Evolutionary conservation across 2,797 vertebrate genomes (phyloP), one percentile per base, ranked within the genome.

Genomic region (Tenualosa ilisha): DNA sequence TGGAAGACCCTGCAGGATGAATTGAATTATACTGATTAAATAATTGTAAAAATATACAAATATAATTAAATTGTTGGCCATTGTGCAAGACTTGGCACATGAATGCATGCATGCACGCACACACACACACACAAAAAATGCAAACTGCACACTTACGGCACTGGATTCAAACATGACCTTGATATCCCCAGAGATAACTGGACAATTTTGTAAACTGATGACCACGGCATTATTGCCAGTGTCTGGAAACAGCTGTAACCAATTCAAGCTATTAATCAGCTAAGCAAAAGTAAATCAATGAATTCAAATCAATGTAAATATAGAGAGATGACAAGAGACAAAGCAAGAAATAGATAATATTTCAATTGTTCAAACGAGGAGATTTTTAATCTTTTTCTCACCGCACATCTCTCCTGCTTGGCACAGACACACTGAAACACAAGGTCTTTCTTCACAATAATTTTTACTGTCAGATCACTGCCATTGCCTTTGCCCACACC

Each of bases 121-220:
- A 31, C 46, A 46, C 46, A 46, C 3, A 46, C 46, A 51, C 11
- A 51, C 11, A 12, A 7, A 82, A 81, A 83, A 83, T 8, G 17
- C 49, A 20, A n/a, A 83, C 7, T 40, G 12, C n/a, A 46, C 86
- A 97, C 98, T 98, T 91, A 99, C 98, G 49, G 96, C 94, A 85
- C 65, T 94, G 0, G 96, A 98, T 81, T 97, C 95, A 94, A 99
- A 99, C 94, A 96, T 95, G 93, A 99, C 92, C 93, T 99, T 99
- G 50, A 99, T 96, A 68, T 99, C 98, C 0, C 97, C 96, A 15
- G 93, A 94, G 54, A 99, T 91, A 50, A 94, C 86, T 40, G 97
- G 97, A 81, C 96, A 96, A n/a, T 94, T 91, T 90, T 95, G 91
- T 43, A 98, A 91, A 82, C 95, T 94, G 93, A 99, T 97, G 86